These are phyloP conservation scores for Dermatophagoides farinae DNA, from an alignment of 1,140 invertebrate species.

Conservation along the genomic window DNA sequence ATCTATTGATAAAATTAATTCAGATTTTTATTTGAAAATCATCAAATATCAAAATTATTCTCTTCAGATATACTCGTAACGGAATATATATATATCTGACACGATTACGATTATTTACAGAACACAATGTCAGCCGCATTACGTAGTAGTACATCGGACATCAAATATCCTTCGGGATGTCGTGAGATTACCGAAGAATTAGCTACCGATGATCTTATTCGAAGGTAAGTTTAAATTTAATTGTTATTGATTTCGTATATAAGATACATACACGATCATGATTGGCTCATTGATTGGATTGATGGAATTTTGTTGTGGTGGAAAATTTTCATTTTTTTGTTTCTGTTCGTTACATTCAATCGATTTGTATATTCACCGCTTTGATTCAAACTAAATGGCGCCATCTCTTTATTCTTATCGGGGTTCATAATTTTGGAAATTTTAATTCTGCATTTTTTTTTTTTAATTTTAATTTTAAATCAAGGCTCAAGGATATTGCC, in stretches of 20 bases:
- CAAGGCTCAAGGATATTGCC: slow-evolving; percentile 29
- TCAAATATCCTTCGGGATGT: slow-evolving; percentile 28
- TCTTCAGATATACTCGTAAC: no score
- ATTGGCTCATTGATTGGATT: no score
- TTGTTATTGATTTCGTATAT: not conserved
- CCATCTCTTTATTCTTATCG: slow-evolving; percentile 8
- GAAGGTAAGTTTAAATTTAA: slow-evolving; percentile 31
- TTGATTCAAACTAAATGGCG: slow-evolving; percentile 3
- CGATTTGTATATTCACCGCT: not conserved
- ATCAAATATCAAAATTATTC: no score
- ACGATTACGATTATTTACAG: no score
- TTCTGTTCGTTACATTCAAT: not conserved
- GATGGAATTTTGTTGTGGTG: no score
- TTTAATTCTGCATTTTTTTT: no score
- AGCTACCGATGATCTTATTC: slow-evolving; percentile 78
- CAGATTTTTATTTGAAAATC: no score
- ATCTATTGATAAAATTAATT: not conserved
- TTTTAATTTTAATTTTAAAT: no score
- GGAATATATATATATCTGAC: no score
- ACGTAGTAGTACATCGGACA: not conserved
- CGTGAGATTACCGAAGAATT: slow-evolving; percentile 60
- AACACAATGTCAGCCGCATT: no score
- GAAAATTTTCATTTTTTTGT: no score
- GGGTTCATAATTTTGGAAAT: no score
- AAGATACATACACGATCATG: not conserved